These are phyloP conservation scores for Limenitis camilla DNA, from an alignment of 2,888 invertebrate species.

Conservation along the genomic window DNA sequence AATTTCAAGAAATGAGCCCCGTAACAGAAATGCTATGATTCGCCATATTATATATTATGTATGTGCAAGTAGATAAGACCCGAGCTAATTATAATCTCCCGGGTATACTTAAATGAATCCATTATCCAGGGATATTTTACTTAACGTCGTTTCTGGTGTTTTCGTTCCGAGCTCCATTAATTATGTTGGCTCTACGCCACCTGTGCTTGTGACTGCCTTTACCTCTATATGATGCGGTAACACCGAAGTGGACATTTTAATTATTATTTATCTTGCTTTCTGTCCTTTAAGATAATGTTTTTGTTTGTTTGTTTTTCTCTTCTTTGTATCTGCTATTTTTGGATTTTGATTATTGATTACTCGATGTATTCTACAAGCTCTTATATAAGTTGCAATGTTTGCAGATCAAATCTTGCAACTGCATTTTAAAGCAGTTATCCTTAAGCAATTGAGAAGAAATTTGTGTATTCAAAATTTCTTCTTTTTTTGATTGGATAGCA, in stretches of 20 bases:
- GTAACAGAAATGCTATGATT: no score
- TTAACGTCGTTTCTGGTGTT: slow-evolving; percentile 14
- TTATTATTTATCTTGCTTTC: slow-evolving; percentile 15
- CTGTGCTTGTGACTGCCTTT: slow-evolving; percentile 21
- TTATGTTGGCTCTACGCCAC: slow-evolving; percentile 26
- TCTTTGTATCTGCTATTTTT: not conserved
- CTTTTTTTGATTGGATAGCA: no score
- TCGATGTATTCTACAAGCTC: not conserved
- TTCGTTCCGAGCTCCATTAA: slow-evolving; percentile 23
- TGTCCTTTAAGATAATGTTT: slow-evolving; percentile 1
- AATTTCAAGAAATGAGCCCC: no score
- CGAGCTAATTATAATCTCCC: slow-evolving; percentile 2
- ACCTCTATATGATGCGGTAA: slow-evolving; percentile 8
- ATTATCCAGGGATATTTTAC: slow-evolving; percentile 10
- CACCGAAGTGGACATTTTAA: slow-evolving; percentile 14
- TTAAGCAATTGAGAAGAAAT: no score
- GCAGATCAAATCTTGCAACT: no score
- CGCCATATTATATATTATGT: no score
- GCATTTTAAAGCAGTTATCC: no score
- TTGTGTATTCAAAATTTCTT: no score
- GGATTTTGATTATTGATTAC: not conserved
- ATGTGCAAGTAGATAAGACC: not conserved
- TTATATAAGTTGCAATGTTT: no score
- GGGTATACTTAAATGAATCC: slow-evolving; percentile 7
- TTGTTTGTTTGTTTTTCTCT: slow-evolving; percentile 1